Conservation (phyloP, 2,888 invertebrate species). For the Chrysolina oricalcia region DNA sequence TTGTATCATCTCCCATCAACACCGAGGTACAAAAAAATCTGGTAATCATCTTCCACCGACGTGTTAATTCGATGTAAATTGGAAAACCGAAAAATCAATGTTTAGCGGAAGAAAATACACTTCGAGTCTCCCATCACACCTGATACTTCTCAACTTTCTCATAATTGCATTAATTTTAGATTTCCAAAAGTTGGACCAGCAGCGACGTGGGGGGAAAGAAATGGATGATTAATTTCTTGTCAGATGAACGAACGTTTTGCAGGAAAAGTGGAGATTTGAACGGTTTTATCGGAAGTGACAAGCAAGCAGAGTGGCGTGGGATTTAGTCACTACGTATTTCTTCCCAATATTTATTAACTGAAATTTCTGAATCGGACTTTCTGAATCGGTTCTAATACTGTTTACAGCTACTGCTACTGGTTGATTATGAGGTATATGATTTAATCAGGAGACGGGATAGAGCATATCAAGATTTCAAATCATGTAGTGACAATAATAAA, state of each 20-base stretch:
- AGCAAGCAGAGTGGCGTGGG: background rate
- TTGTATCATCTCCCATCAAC: background rate
- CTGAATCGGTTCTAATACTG: no score
- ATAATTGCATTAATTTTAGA: slow-evolving; percentile 24
- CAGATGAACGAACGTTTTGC: background rate
- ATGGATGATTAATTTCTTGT: slow-evolving; percentile 15
- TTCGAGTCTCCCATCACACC: slow-evolving; percentile 14
- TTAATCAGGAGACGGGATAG: no score
- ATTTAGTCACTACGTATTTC: no score
- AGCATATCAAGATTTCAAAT: no score
- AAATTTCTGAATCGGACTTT: no score
- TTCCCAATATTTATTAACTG: no score
- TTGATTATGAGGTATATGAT: no score
- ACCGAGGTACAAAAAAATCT: background rate
- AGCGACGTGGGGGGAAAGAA: background rate
- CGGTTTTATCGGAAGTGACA: slow-evolving; percentile 9
- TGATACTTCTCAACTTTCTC: slow-evolving; percentile 22
- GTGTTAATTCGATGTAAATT: slow-evolving; percentile 13
- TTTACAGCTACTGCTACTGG: no score
- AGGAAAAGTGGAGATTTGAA: slow-evolving; percentile 13
- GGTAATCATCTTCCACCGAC: slow-evolving; percentile 11
- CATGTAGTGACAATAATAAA: no score
- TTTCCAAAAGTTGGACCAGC: slow-evolving; percentile 2
- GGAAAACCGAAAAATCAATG: slow-evolving; percentile 15
- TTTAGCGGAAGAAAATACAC: slow-evolving; percentile 17